phyloP scores from a whole-genome alignment of 2,113 vertebrate species.

The Tautogolabrus adspersus region DNA sequence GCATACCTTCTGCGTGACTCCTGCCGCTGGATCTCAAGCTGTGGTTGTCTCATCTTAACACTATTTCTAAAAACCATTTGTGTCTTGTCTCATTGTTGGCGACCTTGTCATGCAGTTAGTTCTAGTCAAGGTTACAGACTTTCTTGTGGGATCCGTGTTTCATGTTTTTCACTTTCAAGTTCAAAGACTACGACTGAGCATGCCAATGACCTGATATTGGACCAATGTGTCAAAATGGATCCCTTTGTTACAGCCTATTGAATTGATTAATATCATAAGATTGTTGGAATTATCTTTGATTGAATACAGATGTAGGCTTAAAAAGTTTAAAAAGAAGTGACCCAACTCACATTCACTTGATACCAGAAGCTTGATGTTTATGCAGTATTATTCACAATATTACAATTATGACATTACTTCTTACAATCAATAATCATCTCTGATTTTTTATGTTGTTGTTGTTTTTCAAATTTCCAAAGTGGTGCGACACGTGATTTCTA shows the following conservation, averaged over 20 bases:
- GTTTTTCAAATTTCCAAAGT: too few species aligned
- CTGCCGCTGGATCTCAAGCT: constrained; percentile 28
- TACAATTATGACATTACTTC: too few species aligned
- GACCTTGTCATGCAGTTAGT: constrained; percentile 22
- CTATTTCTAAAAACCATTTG: constrained; percentile 45
- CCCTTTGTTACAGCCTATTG: not conserved
- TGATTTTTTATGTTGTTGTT: too few species aligned
- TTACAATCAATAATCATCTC: too few species aligned
- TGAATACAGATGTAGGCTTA: too few species aligned
- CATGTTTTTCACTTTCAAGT: constrained; percentile 42
- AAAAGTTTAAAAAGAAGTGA: too few species aligned
- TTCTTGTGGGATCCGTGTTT: constrained; percentile 36
- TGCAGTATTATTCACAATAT: too few species aligned
- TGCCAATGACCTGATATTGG: constrained; percentile 18
- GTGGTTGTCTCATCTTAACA: constrained; percentile 38
- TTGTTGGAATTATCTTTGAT: not conserved
- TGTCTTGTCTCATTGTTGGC: constrained; percentile 40
- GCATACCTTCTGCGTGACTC: constrained; percentile 53
- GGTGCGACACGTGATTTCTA: too few species aligned
- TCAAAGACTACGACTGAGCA: constrained; percentile 16
- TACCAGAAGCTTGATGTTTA: too few species aligned
- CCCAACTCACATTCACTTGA: too few species aligned
- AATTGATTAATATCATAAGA: not conserved
- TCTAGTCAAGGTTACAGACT: constrained; percentile 25
- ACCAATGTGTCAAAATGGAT: constrained; percentile 1